Evolutionary conservation across 2,113 vertebrate species (phyloP), one percentile per base, ranked within the genome.

Genomic region (Acinonyx jubatus): DNA sequence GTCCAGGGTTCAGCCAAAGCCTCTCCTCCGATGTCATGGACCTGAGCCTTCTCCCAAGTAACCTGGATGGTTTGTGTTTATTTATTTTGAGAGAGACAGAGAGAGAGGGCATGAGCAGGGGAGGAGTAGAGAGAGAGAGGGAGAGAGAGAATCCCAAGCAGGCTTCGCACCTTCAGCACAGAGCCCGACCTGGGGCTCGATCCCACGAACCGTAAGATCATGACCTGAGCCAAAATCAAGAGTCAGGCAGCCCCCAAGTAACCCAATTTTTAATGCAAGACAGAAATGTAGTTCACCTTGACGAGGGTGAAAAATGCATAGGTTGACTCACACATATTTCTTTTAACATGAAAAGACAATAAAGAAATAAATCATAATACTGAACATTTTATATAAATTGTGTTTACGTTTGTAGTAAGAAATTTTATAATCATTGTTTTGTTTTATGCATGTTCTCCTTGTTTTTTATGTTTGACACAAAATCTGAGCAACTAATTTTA

Each of bases 401-500:
- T 74, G 6, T 65, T 93, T 91, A 95, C 45, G 86, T 50, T 61
- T 87, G 12, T 41, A 80, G 78, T 48, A 74, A 93, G 65, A 91
- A 78, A 88, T 38, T 69, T 84, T 68, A 33, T 55, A 74, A 95
- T 78, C 69, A 23, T 71, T 65, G 27, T 84, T 86, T 93, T 79
- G 50, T 92, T 84, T 92, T 68, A 74, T 71, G 16, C n/a, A 50
- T n/a, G 15, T 94, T 96, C 86, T 36, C 3, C 50, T 90, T 95
- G 15, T 12, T 79, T 80, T 82, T 88, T 29, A 73, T 36, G 15
- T 78, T 95, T 71, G 69, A 81, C 92, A 86, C 50, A 80, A 96
- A 90, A 89, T 94, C 91, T 61, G 41, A 81, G 91, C 80, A 96
- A 93, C 96, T 79, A 89, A 81, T 94, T 95, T 85, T 95, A 55